Evolutionary conservation across 2,113 vertebrate genomes (phyloP).

Genomic region (Chloebia gouldiae): DNA sequence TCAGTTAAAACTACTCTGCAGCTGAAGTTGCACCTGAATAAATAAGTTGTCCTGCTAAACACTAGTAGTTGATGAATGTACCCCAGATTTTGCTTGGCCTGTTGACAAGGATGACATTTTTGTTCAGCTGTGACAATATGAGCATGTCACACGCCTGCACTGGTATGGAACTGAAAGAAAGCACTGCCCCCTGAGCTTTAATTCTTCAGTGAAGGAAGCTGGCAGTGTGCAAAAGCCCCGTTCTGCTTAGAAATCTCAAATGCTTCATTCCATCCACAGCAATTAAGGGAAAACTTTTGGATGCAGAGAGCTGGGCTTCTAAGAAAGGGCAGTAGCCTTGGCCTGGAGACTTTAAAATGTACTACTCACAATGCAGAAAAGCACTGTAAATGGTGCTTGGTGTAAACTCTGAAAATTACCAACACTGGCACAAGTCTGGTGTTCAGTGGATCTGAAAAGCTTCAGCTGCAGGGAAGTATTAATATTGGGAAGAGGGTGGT

Average conservation of each 20-base stretch:
- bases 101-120: neutral
- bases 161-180: neutral
- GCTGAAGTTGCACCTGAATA: neutral
- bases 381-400: neutral
- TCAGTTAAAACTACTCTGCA: neutral
- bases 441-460: neutral
- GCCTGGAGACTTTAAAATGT: neutral
- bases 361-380: neutral
- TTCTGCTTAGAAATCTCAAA: conserved; percentile 14
- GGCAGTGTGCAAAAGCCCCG: neutral
- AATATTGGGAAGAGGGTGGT: neutral
- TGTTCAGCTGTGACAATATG: neutral
- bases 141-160: neutral
- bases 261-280: neutral
- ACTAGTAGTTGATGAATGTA: neutral
- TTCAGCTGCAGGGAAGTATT: neutral
- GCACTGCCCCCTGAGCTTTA: neutral
- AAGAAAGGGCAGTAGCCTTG: neutral
- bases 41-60: neutral
- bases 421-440: neutral
- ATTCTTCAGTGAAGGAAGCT: neutral
- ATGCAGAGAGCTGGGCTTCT: neutral
- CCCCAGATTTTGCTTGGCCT: neutral
- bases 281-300: neutral
- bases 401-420: neutral